Base-by-base conservation (phyloP, 2,888 invertebrate species). In the Allacma fusca region DNA sequence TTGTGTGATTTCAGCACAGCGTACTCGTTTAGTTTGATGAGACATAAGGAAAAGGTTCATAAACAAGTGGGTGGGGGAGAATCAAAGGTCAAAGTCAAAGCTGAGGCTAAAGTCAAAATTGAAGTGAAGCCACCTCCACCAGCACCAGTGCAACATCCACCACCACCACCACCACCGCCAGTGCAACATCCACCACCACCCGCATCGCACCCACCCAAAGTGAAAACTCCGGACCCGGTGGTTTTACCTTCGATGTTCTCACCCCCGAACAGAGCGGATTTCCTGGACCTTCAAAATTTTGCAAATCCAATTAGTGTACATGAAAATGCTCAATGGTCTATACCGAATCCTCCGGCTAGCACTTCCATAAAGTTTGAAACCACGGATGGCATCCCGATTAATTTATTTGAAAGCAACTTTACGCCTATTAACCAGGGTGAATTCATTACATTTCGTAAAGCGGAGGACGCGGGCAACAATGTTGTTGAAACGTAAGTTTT, bases 1-100 rank as follows among this genome's bases (percentile, higher is more conserved):
- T 5, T 50, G 57, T 72, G 72, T 29, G 57, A 72, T 59, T 72
- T 72, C 21, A 26, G 59, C 19, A 50, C 72, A 59, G 72, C 72
- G 5, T 72, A 72, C 24, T 50, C 72, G 21, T 72, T 57, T 29
- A 72, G 72, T 28, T 59, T 72, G 72, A 57, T 50, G 26, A 57
- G 72, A 1, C 72, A 72, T 21, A 26, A 28, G 12, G 59, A 34
- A 59, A 40, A 26, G 59, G 44, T 57, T 26, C 72, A 72, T 28
- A 72, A 72, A 28, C 62, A 19, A 16, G 2, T 24, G 9, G 62
- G 24, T 2, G 24, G 9, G 9, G 62, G 24, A 13, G 62, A 23
- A 2, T 7, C 12, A 24, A 62, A 62, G 26, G 62, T 26, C 13
- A 62, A 62, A 24, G 26, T 23, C 19, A 72, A 13, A 5, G 12